Percentiles rank a stretch among this genome's conserved stretches.
Evolutionary conservation across 2,888 invertebrate genomes (phyloP).

Genomic region (Drosophila incognita): DNA sequence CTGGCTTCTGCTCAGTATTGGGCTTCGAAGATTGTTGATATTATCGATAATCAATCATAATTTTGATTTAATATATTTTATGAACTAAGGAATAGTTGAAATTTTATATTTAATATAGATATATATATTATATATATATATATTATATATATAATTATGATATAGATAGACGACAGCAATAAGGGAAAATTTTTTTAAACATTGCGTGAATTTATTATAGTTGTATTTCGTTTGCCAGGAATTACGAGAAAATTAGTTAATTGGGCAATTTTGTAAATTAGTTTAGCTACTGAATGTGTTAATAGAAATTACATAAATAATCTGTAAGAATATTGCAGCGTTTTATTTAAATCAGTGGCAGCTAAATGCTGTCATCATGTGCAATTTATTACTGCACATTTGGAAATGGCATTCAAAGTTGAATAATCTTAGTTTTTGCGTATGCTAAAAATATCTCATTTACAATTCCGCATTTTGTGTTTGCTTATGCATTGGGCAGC

Average conservation of each 20-base stretch:
- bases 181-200: background rate
- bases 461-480: conserved; percentile 23
- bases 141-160: too few relatives aligned
- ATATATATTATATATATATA: too few relatives aligned
- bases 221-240: background rate
- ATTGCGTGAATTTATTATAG: background rate
- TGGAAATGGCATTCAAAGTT: background rate
- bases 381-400: background rate
- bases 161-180: background rate
- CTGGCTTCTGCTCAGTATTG: background rate
- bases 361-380: background rate
- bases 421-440: background rate
- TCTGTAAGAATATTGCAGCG: background rate
- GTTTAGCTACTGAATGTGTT: background rate
- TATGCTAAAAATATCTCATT: background rate
- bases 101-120: background rate
- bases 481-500: conserved; percentile 48
- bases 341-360: background rate
- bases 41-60: background rate
- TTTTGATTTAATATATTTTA: background rate
- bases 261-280: background rate
- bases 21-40: background rate
- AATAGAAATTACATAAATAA: background rate
- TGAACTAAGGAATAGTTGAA: background rate
- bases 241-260: background rate